phyloP scores from a whole-genome alignment of 2,113 vertebrate genomes.

The Corythoichthys intestinalis region DNA sequence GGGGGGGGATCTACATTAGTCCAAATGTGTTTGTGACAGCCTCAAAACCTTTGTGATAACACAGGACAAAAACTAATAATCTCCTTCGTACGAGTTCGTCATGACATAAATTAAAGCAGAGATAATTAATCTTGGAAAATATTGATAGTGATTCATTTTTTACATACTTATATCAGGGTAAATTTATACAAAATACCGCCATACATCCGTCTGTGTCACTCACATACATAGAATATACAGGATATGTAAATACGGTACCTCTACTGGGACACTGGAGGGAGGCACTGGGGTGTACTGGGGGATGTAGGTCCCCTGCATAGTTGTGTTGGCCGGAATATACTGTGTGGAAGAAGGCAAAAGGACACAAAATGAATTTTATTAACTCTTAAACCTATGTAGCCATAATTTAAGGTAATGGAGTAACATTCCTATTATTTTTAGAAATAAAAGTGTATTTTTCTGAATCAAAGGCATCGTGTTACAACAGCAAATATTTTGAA shows the following conservation, averaged over 20 bases:
- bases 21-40: not conserved
- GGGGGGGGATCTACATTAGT: not conserved
- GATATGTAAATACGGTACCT: slow-evolving; percentile 66
- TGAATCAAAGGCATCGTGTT: not conserved
- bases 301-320: slow-evolving; percentile 86
- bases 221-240: not conserved
- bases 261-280: slow-evolving; percentile 78
- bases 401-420: not conserved
- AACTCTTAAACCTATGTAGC: not conserved
- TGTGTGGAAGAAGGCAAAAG: slow-evolving; percentile 49
- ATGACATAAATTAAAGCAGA: not conserved
- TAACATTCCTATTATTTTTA: not conserved
- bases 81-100: not conserved
- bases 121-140: not conserved
- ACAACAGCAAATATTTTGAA: not conserved
- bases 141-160: not conserved
- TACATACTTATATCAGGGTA: not conserved
- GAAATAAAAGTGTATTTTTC: not conserved
- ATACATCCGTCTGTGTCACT: not conserved
- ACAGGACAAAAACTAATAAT: not conserved
- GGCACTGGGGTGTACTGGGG: slow-evolving; percentile 85
- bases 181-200: not conserved
- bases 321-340: slow-evolving; percentile 84
- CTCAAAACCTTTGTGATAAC: not conserved
- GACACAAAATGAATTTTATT: not conserved